phyloP scores from a whole-genome alignment of 2,113 vertebrate genomes.

The Neolamprologus fasciatus region DNA sequence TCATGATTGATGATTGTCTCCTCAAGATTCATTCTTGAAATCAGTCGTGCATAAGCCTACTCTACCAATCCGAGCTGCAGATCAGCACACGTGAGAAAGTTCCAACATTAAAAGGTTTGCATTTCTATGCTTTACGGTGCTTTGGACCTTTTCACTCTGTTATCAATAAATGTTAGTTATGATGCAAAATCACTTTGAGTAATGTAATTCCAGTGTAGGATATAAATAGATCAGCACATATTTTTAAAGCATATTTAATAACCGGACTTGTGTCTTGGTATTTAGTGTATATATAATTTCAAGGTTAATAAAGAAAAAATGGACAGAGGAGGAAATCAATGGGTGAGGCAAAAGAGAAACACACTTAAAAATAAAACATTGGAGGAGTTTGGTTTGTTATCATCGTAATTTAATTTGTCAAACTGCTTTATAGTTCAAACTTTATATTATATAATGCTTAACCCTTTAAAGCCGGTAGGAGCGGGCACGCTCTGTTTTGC shows the following conservation, averaged over 20 bases:
- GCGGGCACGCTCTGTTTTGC: accelerated
- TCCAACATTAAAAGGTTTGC: neutral
- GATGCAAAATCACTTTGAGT: neutral
- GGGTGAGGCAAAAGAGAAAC: neutral
- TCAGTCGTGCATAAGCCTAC: neutral
- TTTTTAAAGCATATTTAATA: neutral
- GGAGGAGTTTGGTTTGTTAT: neutral
- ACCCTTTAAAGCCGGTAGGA: accelerated
- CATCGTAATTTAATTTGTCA: accelerated
- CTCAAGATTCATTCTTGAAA: neutral
- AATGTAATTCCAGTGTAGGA: neutral
- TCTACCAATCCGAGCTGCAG: neutral
- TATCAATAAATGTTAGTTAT: neutral
- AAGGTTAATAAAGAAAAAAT: neutral
- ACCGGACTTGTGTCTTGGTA: neutral
- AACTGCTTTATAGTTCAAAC: neutral
- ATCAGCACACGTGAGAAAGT: neutral
- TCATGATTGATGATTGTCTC: neutral
- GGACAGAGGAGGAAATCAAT: neutral
- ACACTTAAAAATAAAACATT: neutral
- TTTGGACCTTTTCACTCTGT: neutral
- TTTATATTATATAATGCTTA: neutral
- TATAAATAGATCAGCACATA: neutral
- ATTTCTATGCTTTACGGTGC: neutral
- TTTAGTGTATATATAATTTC: neutral